Conservation (phyloP, 2,888 invertebrate genomes). For the Cyrtodaria siliqua region DNA sequence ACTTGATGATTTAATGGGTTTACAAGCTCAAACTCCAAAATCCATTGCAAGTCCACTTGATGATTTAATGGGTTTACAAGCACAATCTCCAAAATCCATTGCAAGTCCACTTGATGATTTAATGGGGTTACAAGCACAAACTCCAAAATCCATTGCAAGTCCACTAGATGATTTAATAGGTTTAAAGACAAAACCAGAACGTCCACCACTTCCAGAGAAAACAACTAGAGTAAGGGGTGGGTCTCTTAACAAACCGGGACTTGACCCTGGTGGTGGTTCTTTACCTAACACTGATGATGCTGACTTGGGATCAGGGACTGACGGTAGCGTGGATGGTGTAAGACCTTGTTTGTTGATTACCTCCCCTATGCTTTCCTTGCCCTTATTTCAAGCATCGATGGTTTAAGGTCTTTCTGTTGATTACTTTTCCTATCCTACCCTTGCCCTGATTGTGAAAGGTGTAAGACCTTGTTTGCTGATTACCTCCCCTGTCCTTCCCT, state of each 20-base stretch:
- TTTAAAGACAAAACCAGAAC: not conserved
- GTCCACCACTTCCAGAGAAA: conserved; percentile 26
- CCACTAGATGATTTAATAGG: not conserved
- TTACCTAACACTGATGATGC: too few relatives aligned
- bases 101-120: too few relatives aligned
- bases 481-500: too few relatives aligned
- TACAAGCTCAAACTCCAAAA: not conserved
- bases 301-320: not conserved
- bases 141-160: too few relatives aligned
- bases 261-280: not conserved
- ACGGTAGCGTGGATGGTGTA: not conserved
- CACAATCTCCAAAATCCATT: not conserved
- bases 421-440: too few relatives aligned
- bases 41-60: not conserved
- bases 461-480: too few relatives aligned
- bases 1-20: not conserved
- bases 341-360: conserved; percentile 6
- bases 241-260: conserved; percentile 1
- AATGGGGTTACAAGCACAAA: too few relatives aligned
- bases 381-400: too few relatives aligned
- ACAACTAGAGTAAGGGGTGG: not conserved
- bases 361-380: too few relatives aligned
- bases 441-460: too few relatives aligned
- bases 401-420: too few relatives aligned
- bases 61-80: conserved; percentile 1